phyloP scores from a whole-genome alignment of 1,140 invertebrate genomes.

The Saxidomus purpurata region DNA sequence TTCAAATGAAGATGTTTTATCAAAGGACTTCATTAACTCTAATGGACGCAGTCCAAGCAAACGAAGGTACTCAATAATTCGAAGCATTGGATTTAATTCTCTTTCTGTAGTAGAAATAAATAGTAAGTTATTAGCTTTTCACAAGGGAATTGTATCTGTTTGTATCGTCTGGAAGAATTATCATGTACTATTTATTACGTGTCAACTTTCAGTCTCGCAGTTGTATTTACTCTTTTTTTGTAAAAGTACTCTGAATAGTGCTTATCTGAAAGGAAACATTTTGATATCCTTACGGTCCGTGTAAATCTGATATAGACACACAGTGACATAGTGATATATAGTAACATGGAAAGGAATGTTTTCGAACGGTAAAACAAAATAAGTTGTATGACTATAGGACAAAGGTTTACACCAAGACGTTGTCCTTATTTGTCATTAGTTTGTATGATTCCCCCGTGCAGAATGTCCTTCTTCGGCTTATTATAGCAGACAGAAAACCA shows the following conservation, averaged over 20 bases:
- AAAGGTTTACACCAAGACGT: conserved; percentile 61
- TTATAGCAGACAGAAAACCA: conserved; percentile 68
- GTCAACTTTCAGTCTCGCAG: too few relatives aligned
- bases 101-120: conserved; percentile 38
- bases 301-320: too few relatives aligned
- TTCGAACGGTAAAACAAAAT: too few relatives aligned
- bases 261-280: too few relatives aligned
- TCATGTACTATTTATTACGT: too few relatives aligned
- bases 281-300: too few relatives aligned
- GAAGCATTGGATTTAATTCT: conserved; percentile 71
- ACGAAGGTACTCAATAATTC: conserved; percentile 72
- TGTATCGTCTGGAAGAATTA: too few relatives aligned
- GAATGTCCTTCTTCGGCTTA: conserved; percentile 64
- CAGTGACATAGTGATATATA: too few relatives aligned
- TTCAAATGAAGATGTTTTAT: conserved; percentile 68
- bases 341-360: too few relatives aligned
- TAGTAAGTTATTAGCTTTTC: background rate
- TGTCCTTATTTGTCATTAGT: conserved; percentile 72
- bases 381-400: too few relatives aligned
- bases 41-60: conserved; percentile 70
- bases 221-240: too few relatives aligned
- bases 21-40: conserved; percentile 72
- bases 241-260: too few relatives aligned
- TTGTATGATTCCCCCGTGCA: conserved; percentile 72
- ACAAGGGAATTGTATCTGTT: background rate